Evolutionary conservation across 2,888 invertebrate genomes (phyloP).

Genomic region (Caenorhabditis sp.): DNA sequence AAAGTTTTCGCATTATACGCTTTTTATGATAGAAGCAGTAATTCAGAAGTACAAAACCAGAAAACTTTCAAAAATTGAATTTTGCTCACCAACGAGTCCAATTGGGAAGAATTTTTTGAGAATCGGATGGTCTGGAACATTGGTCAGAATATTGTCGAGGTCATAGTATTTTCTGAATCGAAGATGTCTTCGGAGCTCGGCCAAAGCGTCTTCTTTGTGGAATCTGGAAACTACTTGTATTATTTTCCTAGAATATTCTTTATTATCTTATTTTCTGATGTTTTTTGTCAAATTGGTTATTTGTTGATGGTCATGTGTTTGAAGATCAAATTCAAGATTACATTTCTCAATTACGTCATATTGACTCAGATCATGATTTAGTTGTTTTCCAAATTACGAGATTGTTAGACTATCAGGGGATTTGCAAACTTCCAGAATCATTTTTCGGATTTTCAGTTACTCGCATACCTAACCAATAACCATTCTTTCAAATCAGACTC

Average conservation of each 20-base stretch:
- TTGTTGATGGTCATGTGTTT: background rate
- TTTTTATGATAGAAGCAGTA: no score
- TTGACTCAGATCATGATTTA: background rate
- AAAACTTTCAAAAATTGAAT: background rate
- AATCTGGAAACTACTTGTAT: constrained; percentile 29
- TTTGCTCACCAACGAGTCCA: constrained; percentile 50
- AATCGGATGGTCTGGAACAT: constrained; percentile 49
- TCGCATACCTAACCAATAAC: no score
- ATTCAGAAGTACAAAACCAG: no score
- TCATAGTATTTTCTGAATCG: constrained; percentile 55
- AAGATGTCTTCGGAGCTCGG: constrained; percentile 53
- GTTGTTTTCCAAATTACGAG: no score
- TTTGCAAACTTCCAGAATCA: no score
- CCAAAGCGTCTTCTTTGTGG: constrained; percentile 50
- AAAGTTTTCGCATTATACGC: no score
- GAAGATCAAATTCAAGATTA: background rate
- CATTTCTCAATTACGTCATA: background rate
- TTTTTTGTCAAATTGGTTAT: background rate
- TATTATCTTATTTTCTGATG: background rate
- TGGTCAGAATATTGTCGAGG: constrained; percentile 46
- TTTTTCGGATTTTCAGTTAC: no score
- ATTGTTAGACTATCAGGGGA: no score
- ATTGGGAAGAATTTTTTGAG: constrained; percentile 61
- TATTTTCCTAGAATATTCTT: background rate
- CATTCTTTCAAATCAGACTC: no score